Evolutionary conservation across 2,797 vertebrate species (phyloP).

Genomic region (Malacoraja senta): DNA sequence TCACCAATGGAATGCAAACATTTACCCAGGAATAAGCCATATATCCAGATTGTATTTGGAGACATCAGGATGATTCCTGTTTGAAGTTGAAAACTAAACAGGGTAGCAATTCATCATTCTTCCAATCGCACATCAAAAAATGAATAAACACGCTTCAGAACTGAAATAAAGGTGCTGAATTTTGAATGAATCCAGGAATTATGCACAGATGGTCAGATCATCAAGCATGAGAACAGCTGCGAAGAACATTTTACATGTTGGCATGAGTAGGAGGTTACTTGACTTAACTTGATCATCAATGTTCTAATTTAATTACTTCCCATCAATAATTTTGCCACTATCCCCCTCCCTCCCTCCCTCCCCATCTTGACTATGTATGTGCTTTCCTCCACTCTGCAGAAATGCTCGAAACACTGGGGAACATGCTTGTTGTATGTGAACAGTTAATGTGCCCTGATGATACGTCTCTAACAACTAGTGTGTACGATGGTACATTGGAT

Average conservation of each 20-base stretch:
- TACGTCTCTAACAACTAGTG: not conserved
- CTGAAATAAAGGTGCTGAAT: conserved; percentile 2
- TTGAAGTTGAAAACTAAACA: not conserved
- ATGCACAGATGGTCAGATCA: not conserved
- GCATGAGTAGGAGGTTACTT: not conserved
- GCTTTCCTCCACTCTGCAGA: not conserved
- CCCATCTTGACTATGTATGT: not conserved
- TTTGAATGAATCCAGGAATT: not conserved
- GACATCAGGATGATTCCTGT: conserved; percentile 13
- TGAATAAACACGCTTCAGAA: not conserved
- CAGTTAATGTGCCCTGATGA: not conserved
- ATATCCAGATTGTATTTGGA: conserved; percentile 7
- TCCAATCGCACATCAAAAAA: not conserved
- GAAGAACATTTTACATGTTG: not conserved
- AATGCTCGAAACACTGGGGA: not conserved
- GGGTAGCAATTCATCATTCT: not conserved
- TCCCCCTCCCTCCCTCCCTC: not conserved
- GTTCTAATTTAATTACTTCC: not conserved
- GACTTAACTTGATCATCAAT: not conserved
- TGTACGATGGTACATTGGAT: not conserved
- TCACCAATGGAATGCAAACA: conserved; percentile 19
- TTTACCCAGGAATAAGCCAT: conserved; percentile 22
- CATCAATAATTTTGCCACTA: too few species aligned
- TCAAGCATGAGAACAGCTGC: conserved; percentile 8
- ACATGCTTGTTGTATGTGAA: not conserved